Evolutionary conservation across 2,113 vertebrate genomes (phyloP).

Genomic region (Channa argus): DNA sequence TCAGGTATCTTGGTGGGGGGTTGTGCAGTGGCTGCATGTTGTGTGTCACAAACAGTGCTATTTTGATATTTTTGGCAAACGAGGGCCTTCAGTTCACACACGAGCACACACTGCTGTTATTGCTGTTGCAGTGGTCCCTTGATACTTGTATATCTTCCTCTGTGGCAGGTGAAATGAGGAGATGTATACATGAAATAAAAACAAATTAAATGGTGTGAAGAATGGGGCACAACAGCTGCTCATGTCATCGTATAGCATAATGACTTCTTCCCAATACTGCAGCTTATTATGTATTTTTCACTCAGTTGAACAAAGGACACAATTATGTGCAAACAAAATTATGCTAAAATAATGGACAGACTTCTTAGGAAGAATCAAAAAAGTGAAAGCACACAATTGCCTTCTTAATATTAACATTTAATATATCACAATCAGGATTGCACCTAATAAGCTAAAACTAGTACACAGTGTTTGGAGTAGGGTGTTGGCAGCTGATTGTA

Average conservation of each 20-base stretch:
- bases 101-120: constrained; percentile 70
- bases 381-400: neutral
- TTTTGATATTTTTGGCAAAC: constrained; percentile 71
- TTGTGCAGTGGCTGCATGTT: constrained; percentile 67
- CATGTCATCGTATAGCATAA: constrained; percentile 34
- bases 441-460: constrained; percentile 11
- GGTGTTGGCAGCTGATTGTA: constrained; percentile 45
- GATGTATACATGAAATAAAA: constrained; percentile 61
- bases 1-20: constrained; percentile 76
- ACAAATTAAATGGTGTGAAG: constrained; percentile 53
- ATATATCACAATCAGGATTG: constrained; percentile 8
- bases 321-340: neutral
- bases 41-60: constrained; percentile 73
- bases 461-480: constrained; percentile 25
- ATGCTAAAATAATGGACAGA: neutral
- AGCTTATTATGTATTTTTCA: constrained; percentile 10
- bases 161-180: constrained; percentile 55
- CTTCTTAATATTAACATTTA: neutral
- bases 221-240: constrained; percentile 60
- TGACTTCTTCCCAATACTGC: constrained; percentile 35
- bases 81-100: constrained; percentile 60
- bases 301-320: neutral
- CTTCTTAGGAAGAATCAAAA: neutral
- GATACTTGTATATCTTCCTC: constrained; percentile 67
- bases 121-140: constrained; percentile 77